A percentile compares a stretch with the other conserved stretches of the same genome.
phyloP scores from a whole-genome alignment of 2,797 vertebrate species.

The Pempheris klunzingeri region DNA sequence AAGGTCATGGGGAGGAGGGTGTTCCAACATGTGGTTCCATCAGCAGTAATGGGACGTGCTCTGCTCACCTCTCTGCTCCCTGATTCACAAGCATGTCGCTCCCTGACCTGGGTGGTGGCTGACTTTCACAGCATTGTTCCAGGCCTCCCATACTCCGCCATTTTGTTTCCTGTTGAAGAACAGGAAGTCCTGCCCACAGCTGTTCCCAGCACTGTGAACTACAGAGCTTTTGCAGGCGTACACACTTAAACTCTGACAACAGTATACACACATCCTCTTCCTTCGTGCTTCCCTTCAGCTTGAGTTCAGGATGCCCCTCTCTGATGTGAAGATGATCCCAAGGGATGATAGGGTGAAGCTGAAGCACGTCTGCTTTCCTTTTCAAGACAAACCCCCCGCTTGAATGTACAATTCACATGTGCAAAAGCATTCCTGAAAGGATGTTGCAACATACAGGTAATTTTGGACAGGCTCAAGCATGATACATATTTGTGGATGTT shows the following conservation, averaged over 20 bases:
- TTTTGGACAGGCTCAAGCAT: constrained; percentile 17
- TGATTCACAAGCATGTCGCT: constrained; percentile 71
- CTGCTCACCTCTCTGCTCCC: constrained; percentile 53
- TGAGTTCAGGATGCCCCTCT: constrained; percentile 72
- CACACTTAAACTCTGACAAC: constrained; percentile 40
- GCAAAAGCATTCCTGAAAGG: constrained; percentile 34
- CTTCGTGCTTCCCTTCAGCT: constrained; percentile 64
- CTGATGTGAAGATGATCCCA: constrained; percentile 78
- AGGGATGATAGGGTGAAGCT: constrained; percentile 67
- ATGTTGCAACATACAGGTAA: constrained; percentile 46
- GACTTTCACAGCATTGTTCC: constrained; percentile 87
- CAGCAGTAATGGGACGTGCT: constrained; percentile 58
- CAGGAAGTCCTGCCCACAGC: constrained; percentile 82
- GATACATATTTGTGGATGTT: not conserved
- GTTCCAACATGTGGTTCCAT: constrained; percentile 53
- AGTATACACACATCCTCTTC: constrained; percentile 70
- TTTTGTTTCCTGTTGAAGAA: constrained; percentile 81
- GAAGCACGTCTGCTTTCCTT: constrained; percentile 72
- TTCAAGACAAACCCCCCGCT: constrained; percentile 42
- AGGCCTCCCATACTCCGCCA: constrained; percentile 69
- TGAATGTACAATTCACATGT: constrained; percentile 27
- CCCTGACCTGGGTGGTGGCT: constrained; percentile 82
- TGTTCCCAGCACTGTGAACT: constrained; percentile 79
- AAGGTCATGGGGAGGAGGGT: constrained; percentile 47
- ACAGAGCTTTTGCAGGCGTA: constrained; percentile 52